phyloP scores from a whole-genome alignment of 1,140 invertebrate species.

The Ladona fulva region DNA sequence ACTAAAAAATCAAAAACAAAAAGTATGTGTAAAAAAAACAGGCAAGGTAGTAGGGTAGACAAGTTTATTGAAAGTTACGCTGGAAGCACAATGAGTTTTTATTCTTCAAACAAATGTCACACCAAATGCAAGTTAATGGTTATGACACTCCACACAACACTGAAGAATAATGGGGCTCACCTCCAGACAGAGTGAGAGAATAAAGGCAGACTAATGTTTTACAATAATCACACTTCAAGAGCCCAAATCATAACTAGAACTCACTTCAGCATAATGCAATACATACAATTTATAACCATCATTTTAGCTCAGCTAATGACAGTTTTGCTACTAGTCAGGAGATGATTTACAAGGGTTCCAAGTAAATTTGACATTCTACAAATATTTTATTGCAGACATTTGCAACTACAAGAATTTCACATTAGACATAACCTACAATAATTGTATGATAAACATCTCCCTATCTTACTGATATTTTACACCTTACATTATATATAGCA shows the following conservation, averaged over 20 bases:
- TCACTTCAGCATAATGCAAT: background rate
- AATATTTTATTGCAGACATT: constrained; percentile 7
- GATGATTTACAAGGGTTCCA: background rate
- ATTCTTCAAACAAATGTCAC: constrained; percentile 10
- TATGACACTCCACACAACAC: constrained; percentile 1
- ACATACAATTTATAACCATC: background rate
- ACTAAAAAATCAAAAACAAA: constrained; percentile 44
- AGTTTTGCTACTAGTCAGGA: background rate
- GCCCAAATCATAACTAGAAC: background rate
- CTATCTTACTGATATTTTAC: too few relatives aligned
- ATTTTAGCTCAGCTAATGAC: background rate
- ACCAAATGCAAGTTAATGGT: constrained; percentile 12
- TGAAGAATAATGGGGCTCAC: background rate
- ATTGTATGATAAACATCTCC: too few relatives aligned
- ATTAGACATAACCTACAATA: background rate
- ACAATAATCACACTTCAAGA: background rate
- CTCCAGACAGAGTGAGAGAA: background rate
- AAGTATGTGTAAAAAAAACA: background rate
- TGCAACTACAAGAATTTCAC: background rate
- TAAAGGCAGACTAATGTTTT: background rate
- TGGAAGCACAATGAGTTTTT: background rate
- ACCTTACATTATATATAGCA: too few relatives aligned
- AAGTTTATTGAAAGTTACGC: background rate
- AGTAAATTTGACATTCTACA: background rate
- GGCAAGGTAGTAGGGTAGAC: background rate